phyloP scores from a whole-genome alignment of 2,113 vertebrate genomes.

The Ursus arctos region DNA sequence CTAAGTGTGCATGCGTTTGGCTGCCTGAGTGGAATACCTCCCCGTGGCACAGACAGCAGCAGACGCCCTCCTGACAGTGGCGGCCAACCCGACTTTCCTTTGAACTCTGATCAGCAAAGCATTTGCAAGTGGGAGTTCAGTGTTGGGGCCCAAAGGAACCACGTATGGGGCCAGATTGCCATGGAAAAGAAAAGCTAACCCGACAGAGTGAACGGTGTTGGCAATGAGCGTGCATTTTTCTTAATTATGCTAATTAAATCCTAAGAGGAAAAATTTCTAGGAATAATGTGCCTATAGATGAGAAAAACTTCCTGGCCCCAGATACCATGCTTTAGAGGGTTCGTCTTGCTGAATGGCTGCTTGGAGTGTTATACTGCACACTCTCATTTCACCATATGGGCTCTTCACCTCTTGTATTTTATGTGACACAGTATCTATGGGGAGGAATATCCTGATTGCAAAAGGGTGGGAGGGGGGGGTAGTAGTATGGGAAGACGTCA shows the following conservation, averaged over 20 bases:
- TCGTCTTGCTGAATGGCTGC: not conserved
- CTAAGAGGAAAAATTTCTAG: slow-evolving; percentile 21
- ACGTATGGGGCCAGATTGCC: not conserved
- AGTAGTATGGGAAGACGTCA: not conserved
- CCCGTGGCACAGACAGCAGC: not conserved
- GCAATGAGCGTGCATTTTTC: not conserved
- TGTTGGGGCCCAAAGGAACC: not conserved
- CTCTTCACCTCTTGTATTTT: not conserved
- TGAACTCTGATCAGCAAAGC: not conserved
- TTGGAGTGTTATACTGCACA: not conserved
- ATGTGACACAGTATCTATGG: not conserved
- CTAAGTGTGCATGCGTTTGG: no score
- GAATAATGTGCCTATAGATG: slow-evolving; percentile 41
- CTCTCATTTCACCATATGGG: not conserved
- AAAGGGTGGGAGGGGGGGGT: not conserved
- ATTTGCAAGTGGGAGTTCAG: not conserved
- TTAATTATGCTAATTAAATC: slow-evolving; percentile 40
- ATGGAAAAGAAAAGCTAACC: not conserved
- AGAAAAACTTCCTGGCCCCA: not conserved
- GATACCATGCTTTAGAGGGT: not conserved
- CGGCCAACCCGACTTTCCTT: not conserved
- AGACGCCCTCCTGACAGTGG: not conserved
- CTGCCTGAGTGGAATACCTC: not conserved
- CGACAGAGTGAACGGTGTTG: not conserved
- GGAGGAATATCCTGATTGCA: not conserved